Evolutionary conservation across 1,140 invertebrate genomes (phyloP), one percentile per base, ranked within the genome.

Genomic region (Caenorhabditis tropicalis): DNA sequence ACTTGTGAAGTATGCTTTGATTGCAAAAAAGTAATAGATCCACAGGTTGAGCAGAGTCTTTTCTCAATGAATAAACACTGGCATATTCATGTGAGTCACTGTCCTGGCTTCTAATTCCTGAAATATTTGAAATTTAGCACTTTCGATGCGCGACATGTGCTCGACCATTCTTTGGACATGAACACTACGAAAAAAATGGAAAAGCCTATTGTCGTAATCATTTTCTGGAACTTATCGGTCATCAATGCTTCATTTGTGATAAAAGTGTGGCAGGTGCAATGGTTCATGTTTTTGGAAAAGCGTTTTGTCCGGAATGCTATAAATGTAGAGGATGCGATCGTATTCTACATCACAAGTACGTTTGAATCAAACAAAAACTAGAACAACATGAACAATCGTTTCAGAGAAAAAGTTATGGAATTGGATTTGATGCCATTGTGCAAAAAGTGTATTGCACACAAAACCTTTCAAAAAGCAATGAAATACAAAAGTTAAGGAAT

Each of bases 361-460:
- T 79, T 1, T 27, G 24, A 9, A 43, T 43, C 5, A 12, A 6
- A 12, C n/a, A 9, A 27, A 33, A 2, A 12, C 29, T 0, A 7
- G 24, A 12, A 19, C 1, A 24, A 29, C 16, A 29, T 19, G 21
- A 1, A 1, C 7, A 27, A 9, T 29, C 0, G 3, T 56, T 85
- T 65, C 29, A 85, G 83, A 43, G 83, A 85, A 43, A 85, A 85
- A 53, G 83, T 85, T 1, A 51, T 81, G 33, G 83, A 85, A 16
- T 29, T 58, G 19, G 83, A 85, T 33, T 19, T 58, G 33, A 56
- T 48, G 53, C 83, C 83, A 4, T 48, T 85, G 24, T 85, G 83
- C 46, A 65, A 82, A 19, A 65, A 70, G 27, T 82, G 56, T 29
- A 27, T 70, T 27, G 39, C n/a, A 4, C 36, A 82, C 36, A 82